These are phyloP conservation scores for Pseudotriccus pelzelni DNA, from an alignment of 2,797 vertebrate species.

Conservation along the genomic window DNA sequence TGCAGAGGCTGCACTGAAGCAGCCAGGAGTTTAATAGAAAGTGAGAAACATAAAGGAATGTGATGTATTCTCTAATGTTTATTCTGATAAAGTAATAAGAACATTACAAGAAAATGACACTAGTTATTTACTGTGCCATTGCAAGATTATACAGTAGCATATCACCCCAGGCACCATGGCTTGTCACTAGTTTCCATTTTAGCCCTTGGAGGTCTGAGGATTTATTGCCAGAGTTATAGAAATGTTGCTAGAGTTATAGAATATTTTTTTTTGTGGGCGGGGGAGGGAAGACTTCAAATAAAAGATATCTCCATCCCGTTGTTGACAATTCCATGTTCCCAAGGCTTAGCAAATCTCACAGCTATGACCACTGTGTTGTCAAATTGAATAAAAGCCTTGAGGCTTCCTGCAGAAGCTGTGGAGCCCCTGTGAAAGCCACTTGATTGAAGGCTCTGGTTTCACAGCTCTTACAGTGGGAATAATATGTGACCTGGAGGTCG, in stretches of 20 bases:
- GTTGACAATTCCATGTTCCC: neutral
- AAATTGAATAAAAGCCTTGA: neutral
- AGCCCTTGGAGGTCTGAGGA: neutral
- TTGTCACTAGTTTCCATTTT: neutral
- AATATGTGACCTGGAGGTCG: fast-evolving
- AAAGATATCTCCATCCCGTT: neutral
- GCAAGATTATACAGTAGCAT: neutral
- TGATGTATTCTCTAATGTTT: neutral
- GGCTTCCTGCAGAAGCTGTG: neutral
- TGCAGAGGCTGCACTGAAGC: neutral
- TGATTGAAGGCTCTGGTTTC: neutral
- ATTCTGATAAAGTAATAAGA: neutral
- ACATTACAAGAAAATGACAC: neutral
- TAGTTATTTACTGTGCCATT: neutral
- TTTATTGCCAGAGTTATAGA: neutral
- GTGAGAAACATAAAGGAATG: neutral
- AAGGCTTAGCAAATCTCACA: neutral
- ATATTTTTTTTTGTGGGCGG: neutral
- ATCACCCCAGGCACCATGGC: neutral
- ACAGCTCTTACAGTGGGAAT: neutral
- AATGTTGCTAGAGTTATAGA: neutral
- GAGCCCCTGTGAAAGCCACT: neutral
- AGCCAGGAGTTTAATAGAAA: slow-evolving; percentile 2
- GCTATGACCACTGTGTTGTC: neutral
- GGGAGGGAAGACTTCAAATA: neutral